phyloP scores from a whole-genome alignment of 2,797 vertebrate species.

The Alauda arvensis region DNA sequence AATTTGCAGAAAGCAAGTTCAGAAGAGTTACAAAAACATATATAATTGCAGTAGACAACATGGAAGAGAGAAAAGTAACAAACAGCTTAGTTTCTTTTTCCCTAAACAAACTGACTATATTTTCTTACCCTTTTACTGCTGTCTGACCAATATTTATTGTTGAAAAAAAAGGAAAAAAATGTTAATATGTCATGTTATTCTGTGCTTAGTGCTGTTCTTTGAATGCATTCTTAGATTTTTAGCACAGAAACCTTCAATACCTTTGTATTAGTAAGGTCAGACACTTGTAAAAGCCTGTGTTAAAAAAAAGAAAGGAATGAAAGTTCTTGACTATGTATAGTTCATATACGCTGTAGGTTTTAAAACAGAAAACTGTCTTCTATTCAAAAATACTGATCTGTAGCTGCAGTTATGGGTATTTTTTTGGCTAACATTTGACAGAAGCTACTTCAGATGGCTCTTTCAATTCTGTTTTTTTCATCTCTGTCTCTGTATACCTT shows the following conservation, averaged over 20 bases:
- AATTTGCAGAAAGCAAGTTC: not conserved
- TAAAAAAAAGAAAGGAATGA: not conserved
- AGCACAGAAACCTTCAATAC: not conserved
- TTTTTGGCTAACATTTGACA: conserved; percentile 28
- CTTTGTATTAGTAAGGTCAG: not conserved
- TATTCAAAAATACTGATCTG: not conserved
- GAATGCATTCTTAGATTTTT: not conserved
- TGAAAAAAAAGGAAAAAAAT: not conserved
- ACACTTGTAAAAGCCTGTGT: not conserved
- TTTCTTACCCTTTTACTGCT: not conserved
- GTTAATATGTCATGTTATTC: not conserved
- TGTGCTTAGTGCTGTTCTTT: not conserved
- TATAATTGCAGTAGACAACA: not conserved
- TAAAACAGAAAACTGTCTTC: conserved; percentile 1
- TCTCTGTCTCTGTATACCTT: not conserved
- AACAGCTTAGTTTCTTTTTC: not conserved
- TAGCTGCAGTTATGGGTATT: not conserved
- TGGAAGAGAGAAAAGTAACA: not conserved
- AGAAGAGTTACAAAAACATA: not conserved
- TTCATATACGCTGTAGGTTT: not conserved
- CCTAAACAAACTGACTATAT: not conserved
- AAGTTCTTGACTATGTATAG: not conserved
- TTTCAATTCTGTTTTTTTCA: conserved; percentile 9
- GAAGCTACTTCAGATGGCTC: conserved; percentile 1
- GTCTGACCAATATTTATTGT: not conserved